Base-by-base conservation (phyloP, 2,113 vertebrate species). In the Catharus bicknelli region DNA sequence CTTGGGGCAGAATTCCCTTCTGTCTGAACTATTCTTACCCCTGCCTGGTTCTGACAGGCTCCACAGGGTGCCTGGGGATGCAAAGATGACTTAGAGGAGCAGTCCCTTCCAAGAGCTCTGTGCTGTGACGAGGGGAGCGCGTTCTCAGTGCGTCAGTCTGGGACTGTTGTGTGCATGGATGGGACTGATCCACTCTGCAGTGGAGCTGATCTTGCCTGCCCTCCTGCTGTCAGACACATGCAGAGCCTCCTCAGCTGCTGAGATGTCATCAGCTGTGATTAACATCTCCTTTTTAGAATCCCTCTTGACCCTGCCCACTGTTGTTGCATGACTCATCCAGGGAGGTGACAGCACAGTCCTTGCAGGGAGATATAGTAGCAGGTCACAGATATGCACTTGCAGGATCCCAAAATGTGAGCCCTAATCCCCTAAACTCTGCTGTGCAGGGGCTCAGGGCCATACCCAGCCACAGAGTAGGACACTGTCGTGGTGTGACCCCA, bases 271-370 rank as follows among this genome's bases (percentile, higher is more conserved):
- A 53, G 51, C 43, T 30, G 75, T 63, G 70, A 87, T 86, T 64
- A 89, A 64, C 83, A 47, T 42, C 48, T 75, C 20, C 47, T 86
- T 77, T 72, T 59, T 59, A 63, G 0, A 50, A 59, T 89, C 51
- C 51, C 53, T 74, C 86, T 77, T 83, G 90, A 89, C 90, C 82
- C 87, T 91, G 87, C 91, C 87, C 53, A 32, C 90, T 88, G 47
- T 72, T 95, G 45, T 43, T 23, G 30, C 27, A 7, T 95, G 94
- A 95, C 53, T 96, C 87, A 88, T 26, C 64, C 75, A 53, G 85
- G 87, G 91, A 91, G 75, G 48, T 91, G 82, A 76, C 87, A 77
- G 82, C 57, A 30, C 16, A 76, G 54, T 85, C 73, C 7, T 50
- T 32, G 32, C 83, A 73, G 63, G 81, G 51, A 73, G 73, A 43